Percentiles rank a stretch among this genome's conserved stretches.
These are phyloP conservation scores for Plecotus auritus DNA, from an alignment of 2,113 vertebrate species.

Conservation along the genomic window DNA sequence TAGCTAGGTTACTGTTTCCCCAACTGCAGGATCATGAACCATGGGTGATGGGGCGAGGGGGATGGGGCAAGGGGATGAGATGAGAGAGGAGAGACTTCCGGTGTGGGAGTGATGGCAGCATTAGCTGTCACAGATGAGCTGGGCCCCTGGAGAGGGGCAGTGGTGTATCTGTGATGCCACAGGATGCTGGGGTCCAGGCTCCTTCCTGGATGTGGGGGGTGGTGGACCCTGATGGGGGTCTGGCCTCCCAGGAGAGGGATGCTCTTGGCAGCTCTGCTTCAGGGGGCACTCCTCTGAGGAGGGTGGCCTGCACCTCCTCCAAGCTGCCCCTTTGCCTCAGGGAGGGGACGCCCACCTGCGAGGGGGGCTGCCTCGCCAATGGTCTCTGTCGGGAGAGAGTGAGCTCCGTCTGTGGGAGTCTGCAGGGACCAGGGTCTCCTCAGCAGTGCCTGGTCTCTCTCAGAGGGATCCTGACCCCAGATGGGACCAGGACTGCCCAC, in stretches of 20 bases:
- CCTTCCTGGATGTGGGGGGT: not conserved
- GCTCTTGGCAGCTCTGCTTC: not conserved
- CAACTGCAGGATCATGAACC: not conserved
- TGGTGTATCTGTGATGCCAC: accelerated
- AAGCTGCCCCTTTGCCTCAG: not conserved
- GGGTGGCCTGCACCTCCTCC: not conserved
- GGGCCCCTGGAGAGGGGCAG: not conserved
- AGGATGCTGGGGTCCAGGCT: accelerated
- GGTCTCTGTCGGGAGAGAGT: not conserved
- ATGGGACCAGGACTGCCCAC: too few species aligned
- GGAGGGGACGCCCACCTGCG: not conserved
- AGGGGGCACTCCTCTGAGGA: too few species aligned
- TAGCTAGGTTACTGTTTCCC: not conserved
- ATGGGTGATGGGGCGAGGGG: not conserved
- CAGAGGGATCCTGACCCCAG: not conserved
- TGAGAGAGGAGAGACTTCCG: too few species aligned
- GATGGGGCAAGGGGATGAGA: too few species aligned
- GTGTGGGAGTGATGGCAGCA: not conserved
- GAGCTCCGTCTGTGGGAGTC: not conserved
- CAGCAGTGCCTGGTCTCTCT: not conserved
- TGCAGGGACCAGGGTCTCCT: not conserved
- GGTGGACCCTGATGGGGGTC: too few species aligned
- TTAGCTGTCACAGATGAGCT: not conserved
- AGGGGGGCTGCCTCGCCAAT: accelerated
- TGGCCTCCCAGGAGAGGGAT: not conserved